These are phyloP conservation scores for Erebia epiphron DNA, from an alignment of 2,888 invertebrate species.

Conservation along the genomic window DNA sequence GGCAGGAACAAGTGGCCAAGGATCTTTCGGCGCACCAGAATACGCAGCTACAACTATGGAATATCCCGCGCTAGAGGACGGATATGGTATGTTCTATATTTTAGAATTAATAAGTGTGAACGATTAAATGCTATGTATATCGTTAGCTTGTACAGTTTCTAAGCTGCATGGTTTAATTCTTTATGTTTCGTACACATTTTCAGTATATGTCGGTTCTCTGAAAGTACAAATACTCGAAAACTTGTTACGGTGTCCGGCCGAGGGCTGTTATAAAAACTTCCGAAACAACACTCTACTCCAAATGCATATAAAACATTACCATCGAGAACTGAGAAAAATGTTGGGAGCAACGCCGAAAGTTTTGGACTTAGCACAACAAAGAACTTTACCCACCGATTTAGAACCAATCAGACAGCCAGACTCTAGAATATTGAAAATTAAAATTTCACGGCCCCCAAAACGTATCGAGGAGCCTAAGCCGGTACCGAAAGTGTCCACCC, in stretches of 20 bases:
- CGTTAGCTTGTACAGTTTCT: neutral
- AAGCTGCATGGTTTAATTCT: slow-evolving; percentile 17
- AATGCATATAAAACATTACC: slow-evolving; percentile 98
- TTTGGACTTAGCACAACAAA: slow-evolving; percentile 91
- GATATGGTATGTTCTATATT: slow-evolving; percentile 58
- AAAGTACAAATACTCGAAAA: slow-evolving; percentile 88
- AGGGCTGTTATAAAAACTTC: slow-evolving; percentile 94
- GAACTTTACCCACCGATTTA: slow-evolving; percentile 75
- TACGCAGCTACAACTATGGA: slow-evolving; percentile 31
- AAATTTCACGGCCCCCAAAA: slow-evolving; percentile 60
- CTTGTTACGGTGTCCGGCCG: slow-evolving; percentile 88
- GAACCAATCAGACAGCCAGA: slow-evolving; percentile 46
- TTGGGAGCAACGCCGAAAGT: slow-evolving; percentile 93
- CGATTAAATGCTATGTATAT: slow-evolving; percentile 5
- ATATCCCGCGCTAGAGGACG: slow-evolving; percentile 63
- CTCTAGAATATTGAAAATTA: slow-evolving; percentile 63
- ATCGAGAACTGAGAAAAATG: slow-evolving; percentile 88
- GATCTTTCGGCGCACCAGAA: slow-evolving; percentile 16
- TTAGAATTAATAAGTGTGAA: neutral
- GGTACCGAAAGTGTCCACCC: slow-evolving; percentile 42
- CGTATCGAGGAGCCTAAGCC: slow-evolving; percentile 54
- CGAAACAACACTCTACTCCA: slow-evolving; percentile 94
- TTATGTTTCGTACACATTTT: slow-evolving; percentile 40
- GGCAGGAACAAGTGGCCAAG: slow-evolving; percentile 25
- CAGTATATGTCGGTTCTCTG: slow-evolving; percentile 82